Evolutionary conservation across 2,113 vertebrate species (phyloP), one percentile per base, ranked within the genome.

Genomic region (Gavialis gangeticus): DNA sequence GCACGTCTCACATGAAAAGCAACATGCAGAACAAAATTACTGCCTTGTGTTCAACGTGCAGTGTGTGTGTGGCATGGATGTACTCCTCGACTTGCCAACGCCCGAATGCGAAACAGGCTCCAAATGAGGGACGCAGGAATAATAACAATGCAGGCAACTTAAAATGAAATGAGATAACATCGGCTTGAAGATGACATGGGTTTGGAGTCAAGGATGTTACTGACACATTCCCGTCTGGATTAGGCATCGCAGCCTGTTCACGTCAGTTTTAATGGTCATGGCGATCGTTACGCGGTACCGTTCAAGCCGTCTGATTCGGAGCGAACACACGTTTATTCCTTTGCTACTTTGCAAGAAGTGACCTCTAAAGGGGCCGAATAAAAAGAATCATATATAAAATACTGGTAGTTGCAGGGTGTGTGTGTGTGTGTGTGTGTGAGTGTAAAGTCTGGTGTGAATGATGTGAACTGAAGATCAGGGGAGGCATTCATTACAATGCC

Each of bases 21-120:
- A 89, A 91, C 96, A 87, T 89, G 64, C 46, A 22, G 88, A 89
- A 15, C 77, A 37, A 57, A 60, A 94, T 92, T 86, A 94, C 90
- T 87, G 91, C 93, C 90, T 85, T 90, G 77, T 14, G 82, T 3
- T 3, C 94, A 94, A 93, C 96, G 95, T 96, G 96, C 94, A 75
- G 91, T 77, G 95, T 79, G 94, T 89, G 96, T 95, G 96, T 12
- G 97, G 93, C 86, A 69, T 90, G 91, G 88, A 92, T 97, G 97
- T 97, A 60, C 97, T 96, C 92, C 79, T 15, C 56, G 34, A 93
- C 84, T 91, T 97, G 97, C 97, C 97, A 97, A 80, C 93, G 87
- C 8, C 93, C 84, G 9, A 69, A 82, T 92, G 56, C 67, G 92
- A 92, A 93, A 75, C 92, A 57, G 82, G 24, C 96, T 94, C 96